phyloP scores from a whole-genome alignment of 2,797 vertebrate genomes.

The Siniperca undulata region DNA sequence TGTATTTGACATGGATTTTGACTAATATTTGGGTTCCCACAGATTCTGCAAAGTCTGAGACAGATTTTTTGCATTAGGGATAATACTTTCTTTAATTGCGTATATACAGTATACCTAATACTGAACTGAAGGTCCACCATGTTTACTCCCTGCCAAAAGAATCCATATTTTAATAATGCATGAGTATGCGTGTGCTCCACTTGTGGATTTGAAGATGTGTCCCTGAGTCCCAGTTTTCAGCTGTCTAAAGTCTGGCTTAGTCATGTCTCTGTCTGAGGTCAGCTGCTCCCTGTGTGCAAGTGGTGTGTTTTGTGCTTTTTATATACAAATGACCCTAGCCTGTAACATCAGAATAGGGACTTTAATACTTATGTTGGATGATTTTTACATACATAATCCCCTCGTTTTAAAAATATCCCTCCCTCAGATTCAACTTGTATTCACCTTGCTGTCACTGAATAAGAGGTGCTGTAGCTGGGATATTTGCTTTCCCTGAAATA shows the following conservation, averaged over 20 bases:
- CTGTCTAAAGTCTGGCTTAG: conserved; percentile 2
- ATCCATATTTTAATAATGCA: not conserved
- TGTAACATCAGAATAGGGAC: not conserved
- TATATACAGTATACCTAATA: not conserved
- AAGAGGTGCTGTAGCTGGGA: not conserved
- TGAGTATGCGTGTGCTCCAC: not conserved
- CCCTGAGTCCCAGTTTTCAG: not conserved
- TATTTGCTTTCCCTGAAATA: not conserved
- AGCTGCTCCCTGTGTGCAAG: conserved; percentile 32
- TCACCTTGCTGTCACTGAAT: not conserved
- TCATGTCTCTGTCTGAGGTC: conserved; percentile 25
- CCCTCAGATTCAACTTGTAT: not conserved
- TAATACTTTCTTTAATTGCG: not conserved
- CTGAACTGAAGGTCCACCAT: not conserved
- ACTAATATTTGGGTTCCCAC: conserved; percentile 41
- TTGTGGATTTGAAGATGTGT: conserved; percentile 3
- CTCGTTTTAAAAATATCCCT: not conserved
- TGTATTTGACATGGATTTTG: conserved; percentile 71
- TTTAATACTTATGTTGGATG: not conserved
- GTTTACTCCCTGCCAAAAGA: conserved; percentile 9
- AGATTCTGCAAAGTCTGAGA: not conserved
- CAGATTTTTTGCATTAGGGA: not conserved
- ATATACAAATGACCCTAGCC: not conserved
- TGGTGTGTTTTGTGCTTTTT: not conserved
- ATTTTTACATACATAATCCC: not conserved